phyloP scores from a whole-genome alignment of 2,113 vertebrate genomes.

The Azemiops feae region DNA sequence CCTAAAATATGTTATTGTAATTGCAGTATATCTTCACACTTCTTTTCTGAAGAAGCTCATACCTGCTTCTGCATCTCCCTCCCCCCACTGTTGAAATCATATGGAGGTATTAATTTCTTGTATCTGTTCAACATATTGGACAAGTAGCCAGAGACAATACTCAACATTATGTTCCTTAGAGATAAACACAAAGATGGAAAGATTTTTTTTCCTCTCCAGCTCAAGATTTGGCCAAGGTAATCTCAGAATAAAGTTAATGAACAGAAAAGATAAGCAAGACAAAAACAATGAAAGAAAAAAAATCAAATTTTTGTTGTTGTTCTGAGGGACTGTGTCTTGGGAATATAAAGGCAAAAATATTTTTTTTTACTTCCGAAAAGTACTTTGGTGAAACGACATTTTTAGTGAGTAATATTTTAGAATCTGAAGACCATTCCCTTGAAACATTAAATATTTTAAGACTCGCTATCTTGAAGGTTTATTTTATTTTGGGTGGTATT shows the following conservation, averaged over 20 bases:
- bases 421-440: slow-evolving; percentile 52
- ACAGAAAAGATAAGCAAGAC: slow-evolving; percentile 34
- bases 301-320: slow-evolving; percentile 44
- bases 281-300: slow-evolving; percentile 37
- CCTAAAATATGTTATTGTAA: slow-evolving; percentile 69
- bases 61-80: neutral
- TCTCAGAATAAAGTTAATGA: slow-evolving; percentile 14
- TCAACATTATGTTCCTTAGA: slow-evolving; percentile 45
- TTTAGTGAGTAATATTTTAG: slow-evolving; percentile 54
- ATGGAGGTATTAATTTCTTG: neutral
- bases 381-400: slow-evolving; percentile 54
- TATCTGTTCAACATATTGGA: slow-evolving; percentile 31
- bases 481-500: slow-evolving; percentile 13
- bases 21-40: slow-evolving; percentile 68
- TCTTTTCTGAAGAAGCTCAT: slow-evolving; percentile 43
- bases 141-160: slow-evolving; percentile 32
- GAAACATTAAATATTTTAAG: slow-evolving; percentile 61
- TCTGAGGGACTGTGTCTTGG: slow-evolving; percentile 47
- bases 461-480: slow-evolving; percentile 42
- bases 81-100: neutral
- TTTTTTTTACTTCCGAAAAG: slow-evolving; percentile 54
- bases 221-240: neutral
- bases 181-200: slow-evolving; percentile 10
- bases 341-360: slow-evolving; percentile 57
- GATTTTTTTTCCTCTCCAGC: neutral